Conservation (phyloP, 1,140 invertebrate genomes). For the Drosophila busckii region DNA sequence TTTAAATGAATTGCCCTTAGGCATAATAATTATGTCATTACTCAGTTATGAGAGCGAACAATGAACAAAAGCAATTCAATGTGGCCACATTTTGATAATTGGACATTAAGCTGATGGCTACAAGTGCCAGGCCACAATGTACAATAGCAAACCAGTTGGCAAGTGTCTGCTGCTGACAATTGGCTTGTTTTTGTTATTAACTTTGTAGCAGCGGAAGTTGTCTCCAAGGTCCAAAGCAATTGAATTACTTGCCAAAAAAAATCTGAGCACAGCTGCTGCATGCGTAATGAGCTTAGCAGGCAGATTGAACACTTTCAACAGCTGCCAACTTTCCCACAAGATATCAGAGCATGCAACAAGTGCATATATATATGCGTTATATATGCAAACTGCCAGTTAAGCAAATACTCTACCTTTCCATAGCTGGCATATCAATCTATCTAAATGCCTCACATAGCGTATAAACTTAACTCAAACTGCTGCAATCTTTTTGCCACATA, state of each 20-base stretch:
- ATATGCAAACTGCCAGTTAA: conserved; percentile 18
- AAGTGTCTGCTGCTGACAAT: conserved; percentile 46
- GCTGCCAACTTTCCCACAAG: conserved; percentile 36
- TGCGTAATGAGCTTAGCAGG: conserved; percentile 43
- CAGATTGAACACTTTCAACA: conserved; percentile 11
- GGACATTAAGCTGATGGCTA: conserved; percentile 38
- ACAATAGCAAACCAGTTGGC: conserved; percentile 41
- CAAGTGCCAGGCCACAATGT: conserved; percentile 29
- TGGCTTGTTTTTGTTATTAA: conserved; percentile 16
- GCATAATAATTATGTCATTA: conserved; percentile 46
- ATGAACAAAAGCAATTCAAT: conserved; percentile 36
- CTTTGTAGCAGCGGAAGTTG: conserved; percentile 46
- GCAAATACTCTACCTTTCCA: too few species aligned
- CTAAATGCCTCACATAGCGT: conserved; percentile 16
- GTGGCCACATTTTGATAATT: conserved; percentile 43
- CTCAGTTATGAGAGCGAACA: conserved; percentile 24
- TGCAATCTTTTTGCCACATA: conserved; percentile 56
- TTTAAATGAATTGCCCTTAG: conserved; percentile 40
- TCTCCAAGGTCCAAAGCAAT: conserved; percentile 48
- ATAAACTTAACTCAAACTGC: conserved; percentile 33
- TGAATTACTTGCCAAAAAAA: conserved; percentile 50
- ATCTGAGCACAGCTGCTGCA: conserved; percentile 29
- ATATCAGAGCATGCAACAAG: conserved; percentile 44
- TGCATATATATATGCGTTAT: too few species aligned
- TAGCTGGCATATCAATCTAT: too few species aligned